Conservation (phyloP, 2,797 vertebrate genomes). For the Sorex maritimensis region DNA sequence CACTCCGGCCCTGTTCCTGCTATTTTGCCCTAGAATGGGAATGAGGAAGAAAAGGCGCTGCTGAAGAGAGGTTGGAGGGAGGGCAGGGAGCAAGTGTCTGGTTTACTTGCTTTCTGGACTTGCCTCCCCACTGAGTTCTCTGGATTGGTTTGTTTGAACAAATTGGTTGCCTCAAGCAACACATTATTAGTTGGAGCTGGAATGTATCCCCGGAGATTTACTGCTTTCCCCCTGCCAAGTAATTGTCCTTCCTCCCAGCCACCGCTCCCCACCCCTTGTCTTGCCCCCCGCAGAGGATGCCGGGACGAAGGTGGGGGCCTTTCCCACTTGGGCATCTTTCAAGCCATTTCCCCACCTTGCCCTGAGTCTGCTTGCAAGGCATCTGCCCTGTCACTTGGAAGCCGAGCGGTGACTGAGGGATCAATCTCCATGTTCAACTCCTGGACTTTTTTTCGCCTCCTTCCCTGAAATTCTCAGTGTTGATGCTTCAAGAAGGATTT, state of each 20-base stretch:
- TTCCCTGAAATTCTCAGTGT: not conserved
- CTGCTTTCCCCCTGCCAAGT: conserved; percentile 85
- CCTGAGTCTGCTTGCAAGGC: not conserved
- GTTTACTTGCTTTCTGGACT: conserved; percentile 73
- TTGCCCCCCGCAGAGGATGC: conserved; percentile 58
- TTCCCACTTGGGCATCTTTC: conserved; percentile 56
- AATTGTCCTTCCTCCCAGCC: conserved; percentile 75
- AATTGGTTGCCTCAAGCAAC: conserved; percentile 89
- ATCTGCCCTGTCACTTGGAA: not conserved
- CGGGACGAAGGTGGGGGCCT: conserved; percentile 44
- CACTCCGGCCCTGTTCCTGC: not conserved
- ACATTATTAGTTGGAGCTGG: conserved; percentile 84
- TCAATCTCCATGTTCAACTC: conserved; percentile 15
- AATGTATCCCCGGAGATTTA: conserved; percentile 89
- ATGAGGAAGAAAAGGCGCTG: conserved; percentile 78
- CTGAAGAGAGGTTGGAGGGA: conserved; percentile 49
- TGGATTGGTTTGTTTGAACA: conserved; percentile 86
- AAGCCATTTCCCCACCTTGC: not conserved
- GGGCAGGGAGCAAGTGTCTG: not conserved
- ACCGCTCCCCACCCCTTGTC: not conserved
- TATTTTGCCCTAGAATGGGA: conserved; percentile 61
- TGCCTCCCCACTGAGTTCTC: conserved; percentile 38
- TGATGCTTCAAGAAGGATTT: not conserved
- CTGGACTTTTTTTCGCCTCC: not conserved
- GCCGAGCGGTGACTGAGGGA: not conserved